Conservation (phyloP, 2,888 invertebrate species). For the Orthosia gothica region DNA sequence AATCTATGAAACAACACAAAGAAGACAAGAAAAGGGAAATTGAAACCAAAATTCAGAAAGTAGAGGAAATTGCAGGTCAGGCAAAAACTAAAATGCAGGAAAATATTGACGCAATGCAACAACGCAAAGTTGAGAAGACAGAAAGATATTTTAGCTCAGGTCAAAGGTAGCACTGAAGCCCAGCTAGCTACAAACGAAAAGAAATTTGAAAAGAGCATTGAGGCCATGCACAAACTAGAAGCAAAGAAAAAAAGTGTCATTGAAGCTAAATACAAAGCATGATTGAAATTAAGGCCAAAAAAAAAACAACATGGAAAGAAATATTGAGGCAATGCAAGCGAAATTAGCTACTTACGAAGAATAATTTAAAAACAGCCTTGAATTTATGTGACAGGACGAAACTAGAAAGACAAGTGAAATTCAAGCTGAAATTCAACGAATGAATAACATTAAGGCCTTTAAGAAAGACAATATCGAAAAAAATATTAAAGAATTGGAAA, state of each 20-base stretch:
- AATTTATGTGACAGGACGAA: slow-evolving; percentile 10
- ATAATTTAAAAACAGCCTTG: slow-evolving; percentile 24
- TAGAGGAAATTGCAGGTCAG: background rate
- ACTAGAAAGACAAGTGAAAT: background rate
- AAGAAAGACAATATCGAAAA: slow-evolving; percentile 1
- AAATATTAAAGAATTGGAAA: slow-evolving; percentile 23
- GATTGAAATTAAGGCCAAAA: slow-evolving; percentile 3
- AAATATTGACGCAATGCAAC: slow-evolving; percentile 18
- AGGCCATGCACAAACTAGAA: slow-evolving; percentile 11
- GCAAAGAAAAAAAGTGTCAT: background rate
- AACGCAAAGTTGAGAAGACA: background rate
- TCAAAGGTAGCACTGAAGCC: slow-evolving; percentile 2
- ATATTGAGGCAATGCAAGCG: slow-evolving; percentile 23
- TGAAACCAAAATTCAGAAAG: slow-evolving; percentile 12
- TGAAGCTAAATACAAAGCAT: slow-evolving; percentile 18
- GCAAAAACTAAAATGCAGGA: background rate
- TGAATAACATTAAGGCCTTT: slow-evolving; percentile 13
- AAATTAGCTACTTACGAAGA: slow-evolving; percentile 3
- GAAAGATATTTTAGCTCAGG: slow-evolving; percentile 2
- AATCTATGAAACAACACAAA: slow-evolving; percentile 12
- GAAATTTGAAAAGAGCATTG: slow-evolving; percentile 7
- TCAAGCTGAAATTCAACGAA: slow-evolving; percentile 35
- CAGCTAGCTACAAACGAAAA: background rate
- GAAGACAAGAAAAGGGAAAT: slow-evolving; percentile 10
- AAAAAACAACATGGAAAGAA: slow-evolving; percentile 2